Conservation (phyloP, 2,888 invertebrate species). For the Cecidostiba fungosa region DNA sequence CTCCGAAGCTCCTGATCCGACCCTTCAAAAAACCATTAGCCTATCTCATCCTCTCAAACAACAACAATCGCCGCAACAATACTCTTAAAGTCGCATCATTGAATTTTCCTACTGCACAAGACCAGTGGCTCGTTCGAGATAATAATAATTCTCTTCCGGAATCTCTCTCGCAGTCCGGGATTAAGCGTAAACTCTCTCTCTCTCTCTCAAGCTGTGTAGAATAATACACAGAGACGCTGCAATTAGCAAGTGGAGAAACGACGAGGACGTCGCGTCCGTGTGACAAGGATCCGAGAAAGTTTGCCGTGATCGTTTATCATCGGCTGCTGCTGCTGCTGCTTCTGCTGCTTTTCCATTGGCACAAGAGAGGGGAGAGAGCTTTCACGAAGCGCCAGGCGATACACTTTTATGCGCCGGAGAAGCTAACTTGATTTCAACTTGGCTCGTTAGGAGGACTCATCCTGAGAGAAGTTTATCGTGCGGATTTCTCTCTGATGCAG, state of each 20-base stretch:
- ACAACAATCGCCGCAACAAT: slow-evolving; percentile 10
- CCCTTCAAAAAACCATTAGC: not conserved
- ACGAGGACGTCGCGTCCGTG: slow-evolving; percentile 16
- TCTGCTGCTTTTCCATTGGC: slow-evolving; percentile 9
- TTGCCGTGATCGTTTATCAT: slow-evolving; percentile 56
- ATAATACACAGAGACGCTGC: slow-evolving; percentile 13
- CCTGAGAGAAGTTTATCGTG: not conserved
- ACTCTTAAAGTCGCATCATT: slow-evolving; percentile 12
- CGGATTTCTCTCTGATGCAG: not conserved
- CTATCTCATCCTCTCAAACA: not conserved
- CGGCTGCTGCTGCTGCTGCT: not conserved
- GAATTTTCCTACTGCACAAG: not conserved
- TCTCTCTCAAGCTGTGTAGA: not conserved
- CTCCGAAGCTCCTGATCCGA: not conserved
- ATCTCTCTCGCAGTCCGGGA: slow-evolving; percentile 11
- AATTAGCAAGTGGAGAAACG: slow-evolving; percentile 53
- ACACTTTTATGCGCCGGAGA: slow-evolving; percentile 46
- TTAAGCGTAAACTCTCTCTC: slow-evolving; percentile 32
- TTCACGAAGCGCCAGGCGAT: not conserved
- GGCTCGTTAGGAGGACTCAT: slow-evolving; percentile 58
- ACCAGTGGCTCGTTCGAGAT: slow-evolving; percentile 7
- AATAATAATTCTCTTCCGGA: slow-evolving; percentile 22
- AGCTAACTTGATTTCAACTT: slow-evolving; percentile 63
- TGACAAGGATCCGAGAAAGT: slow-evolving; percentile 21
- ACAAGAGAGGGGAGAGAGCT: not conserved